Conservation (phyloP, 2,888 invertebrate species). For the Carterocephalus palaemon region DNA sequence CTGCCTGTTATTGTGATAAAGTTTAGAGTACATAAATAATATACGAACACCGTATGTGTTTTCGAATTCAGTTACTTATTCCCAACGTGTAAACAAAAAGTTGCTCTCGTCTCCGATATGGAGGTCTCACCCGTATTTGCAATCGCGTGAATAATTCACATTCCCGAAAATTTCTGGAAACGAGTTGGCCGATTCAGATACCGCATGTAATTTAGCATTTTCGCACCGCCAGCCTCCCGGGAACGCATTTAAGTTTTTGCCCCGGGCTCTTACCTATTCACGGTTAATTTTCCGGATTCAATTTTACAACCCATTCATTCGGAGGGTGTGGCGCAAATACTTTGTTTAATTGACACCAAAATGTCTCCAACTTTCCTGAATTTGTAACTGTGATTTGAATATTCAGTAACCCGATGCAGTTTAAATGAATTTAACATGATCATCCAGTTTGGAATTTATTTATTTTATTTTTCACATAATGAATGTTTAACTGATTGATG, state of each 20-base stretch:
- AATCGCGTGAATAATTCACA: slow-evolving; percentile 64
- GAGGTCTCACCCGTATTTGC: slow-evolving; percentile 48
- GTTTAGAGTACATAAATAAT: no score
- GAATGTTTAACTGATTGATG: no score
- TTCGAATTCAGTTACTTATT: slow-evolving; percentile 15
- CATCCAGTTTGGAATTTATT: slow-evolving; percentile 31
- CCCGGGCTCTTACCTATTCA: slow-evolving; percentile 50
- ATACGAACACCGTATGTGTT: slow-evolving; percentile 5
- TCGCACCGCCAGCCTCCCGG: slow-evolving; percentile 56
- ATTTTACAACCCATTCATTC: slow-evolving; percentile 63
- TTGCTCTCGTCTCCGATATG: slow-evolving; percentile 40
- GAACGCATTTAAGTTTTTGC: slow-evolving; percentile 70
- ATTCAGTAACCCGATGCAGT: slow-evolving; percentile 56
- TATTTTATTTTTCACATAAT: no score
- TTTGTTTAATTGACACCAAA: slow-evolving; percentile 63
- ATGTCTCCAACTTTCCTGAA: slow-evolving; percentile 47
- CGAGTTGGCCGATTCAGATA: slow-evolving; percentile 55
- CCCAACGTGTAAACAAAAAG: slow-evolving; percentile 45
- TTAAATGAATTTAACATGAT: slow-evolving; percentile 44
- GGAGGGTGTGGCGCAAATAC: slow-evolving; percentile 58
- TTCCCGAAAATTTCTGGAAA: slow-evolving; percentile 37
- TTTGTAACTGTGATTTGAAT: slow-evolving; percentile 50
- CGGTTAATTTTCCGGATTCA: slow-evolving; percentile 67
- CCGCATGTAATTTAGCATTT: slow-evolving; percentile 65
- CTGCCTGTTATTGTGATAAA: neutral